Conservation (phyloP, 2,888 invertebrate species). For the Carterocephalus palaemon region DNA sequence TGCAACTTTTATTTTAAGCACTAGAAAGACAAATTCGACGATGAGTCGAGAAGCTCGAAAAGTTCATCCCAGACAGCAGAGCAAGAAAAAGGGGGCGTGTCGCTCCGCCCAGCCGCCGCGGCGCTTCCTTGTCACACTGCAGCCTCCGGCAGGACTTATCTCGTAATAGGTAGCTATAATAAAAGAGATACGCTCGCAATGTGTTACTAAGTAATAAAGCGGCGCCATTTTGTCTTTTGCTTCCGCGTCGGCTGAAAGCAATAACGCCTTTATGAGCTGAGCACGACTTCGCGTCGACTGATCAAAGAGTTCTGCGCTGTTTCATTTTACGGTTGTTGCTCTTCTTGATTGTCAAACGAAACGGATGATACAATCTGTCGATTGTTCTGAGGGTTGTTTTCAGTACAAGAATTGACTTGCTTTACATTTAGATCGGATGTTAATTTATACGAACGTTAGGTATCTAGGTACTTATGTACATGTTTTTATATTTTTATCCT, state of each 20-base stretch:
- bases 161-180: constrained; percentile 71
- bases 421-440: too few relatives aligned
- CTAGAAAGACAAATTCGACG: constrained; percentile 8
- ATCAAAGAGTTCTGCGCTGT: constrained; percentile 68
- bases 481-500: too few relatives aligned
- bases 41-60: constrained; percentile 28
- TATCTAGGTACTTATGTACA: too few relatives aligned
- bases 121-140: constrained; percentile 61
- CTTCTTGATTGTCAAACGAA: constrained; percentile 64
- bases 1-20: constrained; percentile 3
- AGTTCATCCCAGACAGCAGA: constrained; percentile 46
- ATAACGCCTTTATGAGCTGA: constrained; percentile 70
- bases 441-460: background rate
- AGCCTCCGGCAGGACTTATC: constrained; percentile 64
- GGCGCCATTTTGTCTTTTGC: constrained; percentile 73
- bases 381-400: constrained; percentile 37
- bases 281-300: constrained; percentile 62
- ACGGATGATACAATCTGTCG: constrained; percentile 59
- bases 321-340: constrained; percentile 69
- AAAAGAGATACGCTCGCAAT: constrained; percentile 72
- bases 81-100: constrained; percentile 72
- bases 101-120: constrained; percentile 67
- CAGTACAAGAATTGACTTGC: constrained; percentile 10
- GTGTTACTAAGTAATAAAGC: constrained; percentile 78
- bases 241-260: constrained; percentile 60